A percentile compares a stretch with the other conserved stretches of the same genome.
Conservation (phyloP, 2,113 vertebrate genomes). For the Natator depressus region DNA sequence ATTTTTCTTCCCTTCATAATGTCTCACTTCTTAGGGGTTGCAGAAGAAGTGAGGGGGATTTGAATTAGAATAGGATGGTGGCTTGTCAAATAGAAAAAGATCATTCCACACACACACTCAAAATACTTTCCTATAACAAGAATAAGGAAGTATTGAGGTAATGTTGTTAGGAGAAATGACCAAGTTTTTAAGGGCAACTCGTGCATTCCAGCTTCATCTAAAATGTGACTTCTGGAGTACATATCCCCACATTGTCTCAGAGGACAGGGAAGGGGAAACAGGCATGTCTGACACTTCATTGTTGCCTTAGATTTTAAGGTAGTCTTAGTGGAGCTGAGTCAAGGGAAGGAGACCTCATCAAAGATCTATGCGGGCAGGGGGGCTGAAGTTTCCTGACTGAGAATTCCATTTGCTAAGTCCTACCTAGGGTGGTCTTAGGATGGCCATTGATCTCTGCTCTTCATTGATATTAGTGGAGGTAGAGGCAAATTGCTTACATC, state of each 20-base stretch:
- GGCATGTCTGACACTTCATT: background rate
- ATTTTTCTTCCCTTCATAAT: background rate
- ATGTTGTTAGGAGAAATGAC: constrained; percentile 30
- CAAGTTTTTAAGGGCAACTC: constrained; percentile 13
- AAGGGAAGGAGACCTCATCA: background rate
- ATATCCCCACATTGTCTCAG: background rate
- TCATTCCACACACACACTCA: no score
- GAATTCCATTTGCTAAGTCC: no score
- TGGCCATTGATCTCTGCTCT: background rate
- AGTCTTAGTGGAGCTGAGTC: background rate
- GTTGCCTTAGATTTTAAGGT: background rate
- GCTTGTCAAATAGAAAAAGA: no score
- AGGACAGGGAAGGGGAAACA: background rate
- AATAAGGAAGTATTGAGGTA: background rate
- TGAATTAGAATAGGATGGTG: no score
- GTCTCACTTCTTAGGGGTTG: no score
- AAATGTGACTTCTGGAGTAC: background rate
- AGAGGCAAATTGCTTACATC: background rate
- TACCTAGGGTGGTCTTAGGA: no score
- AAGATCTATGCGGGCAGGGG: background rate
- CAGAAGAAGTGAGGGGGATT: no score
- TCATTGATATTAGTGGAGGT: rapidly evolving
- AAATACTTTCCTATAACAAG: no score
- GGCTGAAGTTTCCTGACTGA: no score
- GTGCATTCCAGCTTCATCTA: constrained; percentile 21